Evolutionary conservation across 53 echinoderm and acorn worm genomes (phyloP), one percentile per base, ranked within the genome.

Genomic region (Holothuria leucospilota): DNA sequence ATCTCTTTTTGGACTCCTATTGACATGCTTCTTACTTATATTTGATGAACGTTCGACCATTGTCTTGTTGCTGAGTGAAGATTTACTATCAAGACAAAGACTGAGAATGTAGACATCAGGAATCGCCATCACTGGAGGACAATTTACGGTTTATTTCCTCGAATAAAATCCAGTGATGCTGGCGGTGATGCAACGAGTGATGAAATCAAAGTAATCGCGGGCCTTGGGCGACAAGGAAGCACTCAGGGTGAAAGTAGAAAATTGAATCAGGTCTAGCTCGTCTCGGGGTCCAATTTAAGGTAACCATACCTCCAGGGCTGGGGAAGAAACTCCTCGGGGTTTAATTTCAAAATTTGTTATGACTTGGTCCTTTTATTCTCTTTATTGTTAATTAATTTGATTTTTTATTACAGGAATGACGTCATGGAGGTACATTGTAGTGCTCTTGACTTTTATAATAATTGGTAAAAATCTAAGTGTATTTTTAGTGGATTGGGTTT

Each of bases 331-430:
- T 58, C 80, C 80, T 59, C 24, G 59, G 80, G 80, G 60, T 20
- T 29, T 62, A 80, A 80, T 80, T 61, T 61, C 60, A 27, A 80
- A 80, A 60, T 80, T 80, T 80, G 80, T 80, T 80, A 80, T 80
- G 80, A 80, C 80, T 80, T 60, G 59, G 53, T 61, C n/a, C 80
- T 28, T 80, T 80, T 80, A 80, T 29, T 80, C 59, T 80, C 80
- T 80, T 80, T 80, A 80, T 80, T 80, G 80, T 80, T 80, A 80
- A 80, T 80, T 80, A 80, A 80, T 80, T 80, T 80, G 60, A 80
- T 80, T 80, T 79, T 80, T 80, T 62, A 80, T 61, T 59, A 53
- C 38, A 38, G 59, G 27, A 38, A 61, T 80, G 80, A 80, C 80
- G 80, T 80, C 80, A 80, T 62, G 21, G 75, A 75, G 75, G 75